These are phyloP conservation scores for Pristionchus arcanus DNA, from an alignment of 2,888 invertebrate species.

Conservation along the genomic window DNA sequence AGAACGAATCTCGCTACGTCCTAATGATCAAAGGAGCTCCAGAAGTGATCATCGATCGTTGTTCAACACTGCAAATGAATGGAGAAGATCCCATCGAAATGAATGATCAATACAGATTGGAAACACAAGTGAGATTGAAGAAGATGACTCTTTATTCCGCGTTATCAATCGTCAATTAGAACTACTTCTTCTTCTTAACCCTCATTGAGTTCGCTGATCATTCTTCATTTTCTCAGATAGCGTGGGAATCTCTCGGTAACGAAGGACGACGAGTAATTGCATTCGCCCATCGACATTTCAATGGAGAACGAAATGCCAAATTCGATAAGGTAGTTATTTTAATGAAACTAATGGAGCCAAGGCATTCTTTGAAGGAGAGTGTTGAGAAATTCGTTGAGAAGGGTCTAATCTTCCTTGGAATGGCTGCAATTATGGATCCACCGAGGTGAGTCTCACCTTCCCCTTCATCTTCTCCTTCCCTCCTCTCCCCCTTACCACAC, in stretches of 20 bases:
- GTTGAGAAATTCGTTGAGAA: neutral
- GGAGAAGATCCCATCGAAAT: constrained; percentile 70
- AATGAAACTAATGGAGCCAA: neutral
- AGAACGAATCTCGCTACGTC: constrained; percentile 67
- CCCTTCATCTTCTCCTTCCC: too few species aligned
- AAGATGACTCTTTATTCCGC: neutral
- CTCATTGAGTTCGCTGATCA: too few species aligned
- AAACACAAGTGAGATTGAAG: constrained; percentile 67
- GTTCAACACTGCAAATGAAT: constrained; percentile 65
- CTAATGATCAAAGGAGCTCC: constrained; percentile 78
- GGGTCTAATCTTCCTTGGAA: constrained; percentile 76
- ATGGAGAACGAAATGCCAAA: constrained; percentile 57
- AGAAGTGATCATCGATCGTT: constrained; percentile 73
- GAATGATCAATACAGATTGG: constrained; percentile 68
- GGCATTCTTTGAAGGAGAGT: neutral
- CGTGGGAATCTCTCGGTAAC: constrained; percentile 77
- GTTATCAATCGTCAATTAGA: too few species aligned
- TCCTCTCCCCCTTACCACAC: too few species aligned
- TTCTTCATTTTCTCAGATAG: too few species aligned
- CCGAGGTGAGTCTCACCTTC: constrained; percentile 63
- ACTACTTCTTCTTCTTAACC: too few species aligned
- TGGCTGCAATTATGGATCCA: constrained; percentile 78
- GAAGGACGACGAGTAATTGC: constrained; percentile 77
- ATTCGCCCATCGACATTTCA: constrained; percentile 75
- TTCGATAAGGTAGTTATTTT: neutral